Evolutionary conservation across 2,797 vertebrate species (phyloP), one percentile per base, ranked within the genome.

Genomic region (Parauchenoglanis punctatus): DNA sequence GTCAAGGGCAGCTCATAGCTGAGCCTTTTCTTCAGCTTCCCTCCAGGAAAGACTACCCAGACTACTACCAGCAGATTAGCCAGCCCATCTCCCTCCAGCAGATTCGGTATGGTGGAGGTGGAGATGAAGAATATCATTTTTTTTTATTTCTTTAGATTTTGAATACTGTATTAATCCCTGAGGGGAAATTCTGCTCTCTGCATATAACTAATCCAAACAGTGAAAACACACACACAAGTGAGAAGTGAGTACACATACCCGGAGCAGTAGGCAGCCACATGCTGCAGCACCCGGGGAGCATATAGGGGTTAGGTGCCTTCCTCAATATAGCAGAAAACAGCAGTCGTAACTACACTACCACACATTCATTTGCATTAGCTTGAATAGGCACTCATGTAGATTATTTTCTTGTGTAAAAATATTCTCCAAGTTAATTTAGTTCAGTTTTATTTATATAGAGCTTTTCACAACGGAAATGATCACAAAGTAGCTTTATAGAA

Each of bases 21-120:
- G 97, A 99, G 92, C 98, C 99, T 12, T 99, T 99, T 94, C 96
- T 98, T 90, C 98, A 99, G 94, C 95, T 99, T 86, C 99, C 99
- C 85, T 97, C 97, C 90, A 97, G 97, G 93, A 99, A 99, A 91
- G 98, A 99, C 90, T 98, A 99, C 88, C 98, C 98, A 0, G 97
- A 99, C 95, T 99, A 99, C 95, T 99, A 97, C 93, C 97, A 98
- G 88, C 98, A 99, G 93, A 99, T 99, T 93, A 97, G 94, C 93
- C 95, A 97, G 85, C 98, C 98, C 56, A 96, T 98, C 93, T 98
- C 97, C 61, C 94, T 99, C 81, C 97, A 97, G 88, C 97, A 98
- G 91, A 99, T 99, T 93, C 97, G 98, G 98, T 99, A 97, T 92
- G 94, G 87, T 7, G 4, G 7, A 3, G 17, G 15, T 61, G 8